These are phyloP conservation scores for Tricholaema leucomelas DNA, from an alignment of 2,113 vertebrate species.

Conservation along the genomic window DNA sequence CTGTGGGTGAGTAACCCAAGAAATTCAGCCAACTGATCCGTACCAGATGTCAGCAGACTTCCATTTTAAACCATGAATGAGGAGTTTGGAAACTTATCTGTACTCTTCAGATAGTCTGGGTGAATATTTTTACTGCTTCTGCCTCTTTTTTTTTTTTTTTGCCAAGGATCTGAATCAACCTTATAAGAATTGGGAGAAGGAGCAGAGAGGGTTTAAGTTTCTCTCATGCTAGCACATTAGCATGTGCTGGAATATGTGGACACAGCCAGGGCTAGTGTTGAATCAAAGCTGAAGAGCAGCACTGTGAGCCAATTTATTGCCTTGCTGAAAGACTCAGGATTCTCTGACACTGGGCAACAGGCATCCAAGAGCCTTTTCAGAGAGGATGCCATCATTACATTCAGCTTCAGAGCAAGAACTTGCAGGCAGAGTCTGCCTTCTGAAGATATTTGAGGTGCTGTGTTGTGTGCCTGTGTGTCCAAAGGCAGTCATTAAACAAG, in stretches of 20 bases:
- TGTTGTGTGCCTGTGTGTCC: not conserved
- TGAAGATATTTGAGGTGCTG: not conserved
- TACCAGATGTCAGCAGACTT: conserved; percentile 31
- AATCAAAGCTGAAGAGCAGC: not conserved
- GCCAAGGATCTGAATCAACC: not conserved
- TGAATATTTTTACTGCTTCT: conserved; percentile 19
- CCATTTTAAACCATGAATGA: not conserved
- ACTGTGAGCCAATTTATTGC: not conserved
- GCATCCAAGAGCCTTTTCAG: not conserved
- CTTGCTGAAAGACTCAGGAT: not conserved
- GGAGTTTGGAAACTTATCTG: not conserved
- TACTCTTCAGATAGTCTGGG: conserved; percentile 14
- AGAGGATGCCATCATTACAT: not conserved
- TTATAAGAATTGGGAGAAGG: not conserved
- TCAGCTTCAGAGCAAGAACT: not conserved
- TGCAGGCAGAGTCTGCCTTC: not conserved
- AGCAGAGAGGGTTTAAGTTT: not conserved
- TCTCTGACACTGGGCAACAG: not conserved
- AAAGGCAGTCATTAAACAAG: not conserved
- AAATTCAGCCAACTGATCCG: conserved; percentile 28
- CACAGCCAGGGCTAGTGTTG: not conserved
- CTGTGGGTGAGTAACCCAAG: conserved; percentile 4
- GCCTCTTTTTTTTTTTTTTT: conserved; percentile 11
- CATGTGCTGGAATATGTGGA: not conserved
- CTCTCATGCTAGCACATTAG: not conserved